These are phyloP conservation scores for Caenorhabditis japonica DNA, from an alignment of 2,888 invertebrate species.

Conservation along the genomic window DNA sequence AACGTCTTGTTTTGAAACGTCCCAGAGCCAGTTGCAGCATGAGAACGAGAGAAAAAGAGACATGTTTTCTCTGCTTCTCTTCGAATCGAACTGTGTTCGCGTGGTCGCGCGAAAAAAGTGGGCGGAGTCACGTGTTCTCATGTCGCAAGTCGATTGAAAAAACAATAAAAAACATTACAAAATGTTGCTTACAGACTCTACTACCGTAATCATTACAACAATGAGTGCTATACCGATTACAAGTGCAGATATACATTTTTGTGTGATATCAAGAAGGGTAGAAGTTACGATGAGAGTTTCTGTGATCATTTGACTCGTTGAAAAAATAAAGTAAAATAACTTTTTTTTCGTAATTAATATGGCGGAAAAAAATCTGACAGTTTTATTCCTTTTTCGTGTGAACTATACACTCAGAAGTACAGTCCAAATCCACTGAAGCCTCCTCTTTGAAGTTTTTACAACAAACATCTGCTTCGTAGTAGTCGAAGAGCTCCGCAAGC, in stretches of 20 bases:
- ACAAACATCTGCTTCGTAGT: constrained; percentile 69
- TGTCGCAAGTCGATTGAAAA: too few relatives aligned
- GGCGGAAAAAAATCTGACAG: too few relatives aligned
- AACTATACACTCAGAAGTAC: constrained; percentile 45
- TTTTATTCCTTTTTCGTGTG: constrained; percentile 32
- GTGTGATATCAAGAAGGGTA: constrained; percentile 62
- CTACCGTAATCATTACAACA: constrained; percentile 60
- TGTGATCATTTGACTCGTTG: constrained; percentile 41
- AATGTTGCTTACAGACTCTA: too few relatives aligned
- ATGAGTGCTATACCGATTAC: constrained; percentile 55
- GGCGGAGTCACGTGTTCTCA: too few relatives aligned
- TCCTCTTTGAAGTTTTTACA: constrained; percentile 64
- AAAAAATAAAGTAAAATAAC: neutral
- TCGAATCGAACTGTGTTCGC: too few relatives aligned
- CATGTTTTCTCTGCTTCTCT: too few relatives aligned
- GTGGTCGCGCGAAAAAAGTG: too few relatives aligned
- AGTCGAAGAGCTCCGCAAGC: constrained; percentile 71
- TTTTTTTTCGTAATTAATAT: too few relatives aligned
- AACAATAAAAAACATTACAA: too few relatives aligned
- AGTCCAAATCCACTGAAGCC: constrained; percentile 39
- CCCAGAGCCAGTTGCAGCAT: too few relatives aligned
- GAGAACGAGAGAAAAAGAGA: too few relatives aligned
- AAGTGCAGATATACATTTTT: constrained; percentile 54
- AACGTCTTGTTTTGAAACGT: too few relatives aligned
- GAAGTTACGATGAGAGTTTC: constrained; percentile 64